phyloP scores from a whole-genome alignment of 2,797 vertebrate genomes.

The Mormyrops attenuatus region DNA sequence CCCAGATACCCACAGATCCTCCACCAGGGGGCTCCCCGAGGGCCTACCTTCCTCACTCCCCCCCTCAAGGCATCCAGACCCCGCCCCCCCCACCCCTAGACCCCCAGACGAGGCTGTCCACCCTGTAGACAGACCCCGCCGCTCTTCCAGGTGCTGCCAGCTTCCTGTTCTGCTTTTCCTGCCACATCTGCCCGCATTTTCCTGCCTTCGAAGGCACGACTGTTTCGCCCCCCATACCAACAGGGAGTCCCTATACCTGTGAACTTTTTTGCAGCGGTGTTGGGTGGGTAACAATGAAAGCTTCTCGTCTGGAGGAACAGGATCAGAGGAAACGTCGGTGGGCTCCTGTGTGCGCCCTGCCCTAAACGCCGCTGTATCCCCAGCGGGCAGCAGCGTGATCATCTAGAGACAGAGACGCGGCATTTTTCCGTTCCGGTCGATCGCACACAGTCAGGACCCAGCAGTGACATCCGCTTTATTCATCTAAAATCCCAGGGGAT shows the following conservation, averaged over 20 bases:
- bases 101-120: not conserved
- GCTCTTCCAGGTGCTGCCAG: not conserved
- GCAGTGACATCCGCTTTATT: conserved; percentile 2
- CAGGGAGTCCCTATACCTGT: not conserved
- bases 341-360: not conserved
- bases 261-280: conserved; percentile 1
- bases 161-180: not conserved
- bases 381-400: conserved; percentile 42
- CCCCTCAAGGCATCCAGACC: not conserved
- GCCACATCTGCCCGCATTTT: not conserved
- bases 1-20: not conserved
- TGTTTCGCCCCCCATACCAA: not conserved
- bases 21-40: not conserved
- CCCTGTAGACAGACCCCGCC: not conserved
- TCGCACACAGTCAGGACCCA: conserved; percentile 38
- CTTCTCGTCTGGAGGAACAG: not conserved
- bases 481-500: not conserved
- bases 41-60: not conserved
- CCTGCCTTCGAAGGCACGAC: not conserved
- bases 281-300: not conserved
- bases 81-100: not conserved
- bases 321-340: not conserved
- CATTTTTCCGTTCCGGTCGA: conserved; percentile 55
- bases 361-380: conserved; percentile 52
- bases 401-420: conserved; percentile 49